A percentile compares a stretch with the other conserved stretches of the same genome.
Evolutionary conservation across 1,140 invertebrate species (phyloP).

Genomic region (Magallana ariakensis): DNA sequence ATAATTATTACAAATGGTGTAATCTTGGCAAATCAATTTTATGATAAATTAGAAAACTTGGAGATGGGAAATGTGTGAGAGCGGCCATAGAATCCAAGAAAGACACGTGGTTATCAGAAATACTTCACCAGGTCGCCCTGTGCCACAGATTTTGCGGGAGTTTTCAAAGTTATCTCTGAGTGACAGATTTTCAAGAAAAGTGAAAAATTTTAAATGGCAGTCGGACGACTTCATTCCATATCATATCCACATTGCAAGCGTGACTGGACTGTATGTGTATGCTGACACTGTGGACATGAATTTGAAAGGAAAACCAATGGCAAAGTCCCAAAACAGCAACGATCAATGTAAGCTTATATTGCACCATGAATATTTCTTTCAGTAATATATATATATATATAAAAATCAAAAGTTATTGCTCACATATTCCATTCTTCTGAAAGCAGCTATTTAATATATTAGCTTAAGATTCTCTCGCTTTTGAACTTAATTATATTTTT

Average conservation of each 20-base stretch:
- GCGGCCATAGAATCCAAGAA: neutral
- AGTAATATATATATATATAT: too few species aligned
- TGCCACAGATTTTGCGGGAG: neutral
- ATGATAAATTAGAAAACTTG: neutral
- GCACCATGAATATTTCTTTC: too few species aligned
- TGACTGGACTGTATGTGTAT: neutral
- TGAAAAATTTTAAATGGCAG: neutral
- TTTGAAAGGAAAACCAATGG: neutral
- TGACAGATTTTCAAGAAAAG: neutral
- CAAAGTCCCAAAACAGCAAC: neutral
- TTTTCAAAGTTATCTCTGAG: neutral
- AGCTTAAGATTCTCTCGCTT: too few species aligned
- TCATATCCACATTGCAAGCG: conserved; percentile 3
- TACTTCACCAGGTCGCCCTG: neutral
- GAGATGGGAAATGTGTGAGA: neutral
- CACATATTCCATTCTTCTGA: too few species aligned
- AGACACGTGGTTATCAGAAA: neutral
- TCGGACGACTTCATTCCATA: neutral
- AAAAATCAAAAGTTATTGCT: too few species aligned
- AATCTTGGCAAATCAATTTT: neutral
- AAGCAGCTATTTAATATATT: too few species aligned
- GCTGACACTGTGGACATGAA: neutral
- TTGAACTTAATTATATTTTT: too few species aligned
- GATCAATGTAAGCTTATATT: neutral
- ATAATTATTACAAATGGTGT: neutral